These are phyloP conservation scores for Megathymus violae DNA, from an alignment of 1,140 invertebrate species.

Conservation along the genomic window DNA sequence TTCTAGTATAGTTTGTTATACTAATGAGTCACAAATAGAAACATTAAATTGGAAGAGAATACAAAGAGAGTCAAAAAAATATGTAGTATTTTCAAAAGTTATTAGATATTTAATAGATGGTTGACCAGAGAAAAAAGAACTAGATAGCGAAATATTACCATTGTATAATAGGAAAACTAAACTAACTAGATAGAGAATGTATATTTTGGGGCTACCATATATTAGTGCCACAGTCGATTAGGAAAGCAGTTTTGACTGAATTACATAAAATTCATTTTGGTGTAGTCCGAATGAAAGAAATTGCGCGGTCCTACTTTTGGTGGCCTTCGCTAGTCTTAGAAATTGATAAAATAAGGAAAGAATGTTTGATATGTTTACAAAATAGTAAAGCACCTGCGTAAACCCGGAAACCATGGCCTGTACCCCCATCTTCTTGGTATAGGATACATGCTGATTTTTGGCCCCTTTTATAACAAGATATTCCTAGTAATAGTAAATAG, in stretches of 20 bases:
- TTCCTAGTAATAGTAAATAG: slow-evolving; percentile 36
- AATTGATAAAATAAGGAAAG: slow-evolving; percentile 36
- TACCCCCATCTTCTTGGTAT: too few species aligned
- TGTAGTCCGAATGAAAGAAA: too few species aligned
- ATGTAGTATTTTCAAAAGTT: slow-evolving; percentile 18
- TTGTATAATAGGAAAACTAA: slow-evolving; percentile 35
- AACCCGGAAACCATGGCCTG: too few species aligned
- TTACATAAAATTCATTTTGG: too few species aligned
- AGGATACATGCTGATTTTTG: slow-evolving; percentile 43
- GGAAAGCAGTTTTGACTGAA: too few species aligned
- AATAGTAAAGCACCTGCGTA: too few species aligned
- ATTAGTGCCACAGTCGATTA: too few species aligned
- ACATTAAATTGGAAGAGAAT: slow-evolving; percentile 31
- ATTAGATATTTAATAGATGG: slow-evolving; percentile 38
- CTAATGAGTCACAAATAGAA: slow-evolving; percentile 36
- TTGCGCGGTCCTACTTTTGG: too few species aligned
- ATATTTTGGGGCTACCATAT: too few species aligned
- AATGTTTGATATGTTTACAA: slow-evolving; percentile 26
- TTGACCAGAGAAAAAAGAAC: too few species aligned
- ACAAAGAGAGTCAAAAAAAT: slow-evolving; percentile 39
- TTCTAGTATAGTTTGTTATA: slow-evolving; percentile 23
- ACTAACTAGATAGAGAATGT: slow-evolving; percentile 39
- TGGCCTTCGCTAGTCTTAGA: too few species aligned
- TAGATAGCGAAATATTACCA: too few species aligned
- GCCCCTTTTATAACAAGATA: slow-evolving; percentile 38